Evolutionary conservation across 2,888 invertebrate genomes (phyloP).

Genomic region (Molanna angustata): DNA sequence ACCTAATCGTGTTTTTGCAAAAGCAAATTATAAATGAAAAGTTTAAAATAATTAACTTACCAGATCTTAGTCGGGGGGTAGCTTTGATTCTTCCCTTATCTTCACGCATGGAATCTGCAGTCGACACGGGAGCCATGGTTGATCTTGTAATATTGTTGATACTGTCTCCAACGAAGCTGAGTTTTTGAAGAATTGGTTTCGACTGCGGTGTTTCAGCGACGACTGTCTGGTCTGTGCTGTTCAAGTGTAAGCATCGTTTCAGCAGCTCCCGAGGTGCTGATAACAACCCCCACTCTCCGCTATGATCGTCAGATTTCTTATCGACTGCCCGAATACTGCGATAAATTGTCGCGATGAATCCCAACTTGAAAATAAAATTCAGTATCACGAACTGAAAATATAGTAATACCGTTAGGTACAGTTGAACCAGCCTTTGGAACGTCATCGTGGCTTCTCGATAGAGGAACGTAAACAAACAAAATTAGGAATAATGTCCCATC

Average conservation of each 20-base stretch:
- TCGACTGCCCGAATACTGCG: slow-evolving; percentile 19
- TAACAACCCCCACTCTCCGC: slow-evolving; percentile 15
- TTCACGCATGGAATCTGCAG: slow-evolving; percentile 55
- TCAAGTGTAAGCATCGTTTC: slow-evolving; percentile 15
- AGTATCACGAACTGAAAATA: slow-evolving; percentile 27
- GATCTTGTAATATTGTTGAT: slow-evolving; percentile 42
- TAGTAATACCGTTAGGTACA: slow-evolving; percentile 30
- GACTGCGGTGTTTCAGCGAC: slow-evolving; percentile 38
- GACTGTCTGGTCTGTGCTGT: slow-evolving; percentile 36
- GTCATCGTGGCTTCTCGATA: slow-evolving; percentile 22
- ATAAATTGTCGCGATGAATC: slow-evolving; percentile 25
- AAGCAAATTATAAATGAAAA: too few relatives aligned
- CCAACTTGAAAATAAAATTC: slow-evolving; percentile 26
- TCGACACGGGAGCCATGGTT: slow-evolving; percentile 58
- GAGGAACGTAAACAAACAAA: slow-evolving; percentile 21
- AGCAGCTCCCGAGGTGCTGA: slow-evolving; percentile 10
- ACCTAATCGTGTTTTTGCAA: too few relatives aligned
- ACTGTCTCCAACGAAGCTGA: too few relatives aligned
- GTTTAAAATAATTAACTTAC: too few relatives aligned
- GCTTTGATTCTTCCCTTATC: slow-evolving; percentile 46
- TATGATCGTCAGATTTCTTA: slow-evolving; percentile 12
- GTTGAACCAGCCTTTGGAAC: slow-evolving; percentile 24
- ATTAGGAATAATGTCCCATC: slow-evolving; percentile 12
- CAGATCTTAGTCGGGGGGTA: slow-evolving; percentile 15
- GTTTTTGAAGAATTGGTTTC: slow-evolving; percentile 46